Evolutionary conservation across 2,888 invertebrate species (phyloP).

Genomic region (Autographa pulchrina): DNA sequence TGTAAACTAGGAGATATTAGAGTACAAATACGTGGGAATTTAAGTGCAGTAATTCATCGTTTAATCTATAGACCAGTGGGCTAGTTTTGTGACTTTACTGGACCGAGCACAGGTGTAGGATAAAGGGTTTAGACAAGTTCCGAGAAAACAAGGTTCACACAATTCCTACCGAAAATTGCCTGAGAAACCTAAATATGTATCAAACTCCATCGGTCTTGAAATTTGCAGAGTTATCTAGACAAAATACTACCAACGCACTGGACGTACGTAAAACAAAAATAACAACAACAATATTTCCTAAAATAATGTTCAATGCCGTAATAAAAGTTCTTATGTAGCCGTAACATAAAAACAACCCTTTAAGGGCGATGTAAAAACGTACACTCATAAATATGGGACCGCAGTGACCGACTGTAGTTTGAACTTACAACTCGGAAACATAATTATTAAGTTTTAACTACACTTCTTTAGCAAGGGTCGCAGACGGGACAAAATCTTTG

Average conservation of each 20-base stretch:
- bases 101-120: not conserved
- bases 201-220: too few species aligned
- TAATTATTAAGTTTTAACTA: slow-evolving; percentile 63
- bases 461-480: slow-evolving; percentile 44
- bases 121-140: not conserved
- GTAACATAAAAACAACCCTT: slow-evolving; percentile 46
- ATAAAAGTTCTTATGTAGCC: slow-evolving; percentile 51
- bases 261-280: slow-evolving; percentile 14
- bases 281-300: slow-evolving; percentile 51
- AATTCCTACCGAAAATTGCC: not conserved
- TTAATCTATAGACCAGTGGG: not conserved
- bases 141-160: not conserved
- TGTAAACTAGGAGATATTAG: not conserved
- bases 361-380: slow-evolving; percentile 54
- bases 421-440: slow-evolving; percentile 56
- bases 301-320: slow-evolving; percentile 50
- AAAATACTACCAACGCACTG: not conserved
- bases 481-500: slow-evolving; percentile 48
- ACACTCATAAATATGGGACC: slow-evolving; percentile 59
- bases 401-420: slow-evolving; percentile 55
- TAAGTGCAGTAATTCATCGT: not conserved
- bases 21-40: not conserved
- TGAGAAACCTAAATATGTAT: too few species aligned
- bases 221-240: not conserved
- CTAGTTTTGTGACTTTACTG: not conserved